Conservation (phyloP, 2,797 vertebrate species). For the Sphenodon punctatus region DNA sequence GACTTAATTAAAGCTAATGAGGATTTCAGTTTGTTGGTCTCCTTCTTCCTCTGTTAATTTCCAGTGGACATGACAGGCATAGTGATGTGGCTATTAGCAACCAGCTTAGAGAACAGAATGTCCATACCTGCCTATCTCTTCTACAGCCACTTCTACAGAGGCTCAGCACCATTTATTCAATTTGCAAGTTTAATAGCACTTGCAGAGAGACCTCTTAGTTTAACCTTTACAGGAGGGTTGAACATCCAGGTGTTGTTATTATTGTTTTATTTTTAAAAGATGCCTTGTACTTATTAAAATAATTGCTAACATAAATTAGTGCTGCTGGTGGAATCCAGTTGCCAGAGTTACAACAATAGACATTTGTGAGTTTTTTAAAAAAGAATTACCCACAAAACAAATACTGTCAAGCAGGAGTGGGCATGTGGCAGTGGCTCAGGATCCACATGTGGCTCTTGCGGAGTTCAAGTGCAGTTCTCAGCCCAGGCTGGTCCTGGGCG, state of each 20-base stretch:
- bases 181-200: background rate
- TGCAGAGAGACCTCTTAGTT: background rate
- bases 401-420: background rate
- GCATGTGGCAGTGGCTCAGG: too few relatives aligned
- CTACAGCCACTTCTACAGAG: background rate
- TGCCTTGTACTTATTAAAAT: background rate
- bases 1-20: constrained; percentile 8
- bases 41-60: constrained; percentile 21
- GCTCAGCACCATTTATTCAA: background rate
- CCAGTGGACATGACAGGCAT: background rate
- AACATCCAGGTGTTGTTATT: background rate
- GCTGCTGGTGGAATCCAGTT: constrained; percentile 6
- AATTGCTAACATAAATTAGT: background rate
- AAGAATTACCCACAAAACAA: background rate
- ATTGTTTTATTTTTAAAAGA: background rate
- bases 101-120: background rate
- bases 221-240: background rate
- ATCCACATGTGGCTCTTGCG: too few relatives aligned
- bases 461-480: too few relatives aligned
- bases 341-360: background rate
- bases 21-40: constrained; percentile 7
- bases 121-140: background rate
- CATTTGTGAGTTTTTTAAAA: background rate
- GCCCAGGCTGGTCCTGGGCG: too few relatives aligned
- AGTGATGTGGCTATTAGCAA: constrained; percentile 8